phyloP scores from a whole-genome alignment of 2,888 invertebrate species.

The Eretmocerus hayati region DNA sequence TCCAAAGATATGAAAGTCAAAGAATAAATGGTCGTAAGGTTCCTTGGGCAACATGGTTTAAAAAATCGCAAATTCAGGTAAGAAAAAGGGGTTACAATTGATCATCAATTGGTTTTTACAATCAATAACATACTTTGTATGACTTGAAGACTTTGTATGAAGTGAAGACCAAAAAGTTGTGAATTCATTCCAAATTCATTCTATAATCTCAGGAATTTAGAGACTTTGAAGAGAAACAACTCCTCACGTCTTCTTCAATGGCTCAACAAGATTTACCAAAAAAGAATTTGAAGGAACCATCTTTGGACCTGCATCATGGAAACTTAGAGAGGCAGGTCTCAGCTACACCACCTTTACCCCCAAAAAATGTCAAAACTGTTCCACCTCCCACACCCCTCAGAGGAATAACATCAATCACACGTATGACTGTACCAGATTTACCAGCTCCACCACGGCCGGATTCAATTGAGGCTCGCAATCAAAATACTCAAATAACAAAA shows the following conservation, averaged over 20 bases:
- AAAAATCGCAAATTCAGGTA: conserved; percentile 39
- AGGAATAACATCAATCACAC: conserved; percentile 38
- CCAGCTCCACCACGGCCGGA: conserved; percentile 44
- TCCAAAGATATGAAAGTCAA: conserved; percentile 73
- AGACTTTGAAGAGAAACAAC: conserved; percentile 36
- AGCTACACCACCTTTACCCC: conserved; percentile 44
- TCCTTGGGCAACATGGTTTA: conserved; percentile 60
- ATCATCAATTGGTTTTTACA: conserved; percentile 7
- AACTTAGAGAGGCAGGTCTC: conserved; percentile 32
- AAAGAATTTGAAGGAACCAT: too few relatives aligned
- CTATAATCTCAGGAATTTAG: conserved; percentile 30
- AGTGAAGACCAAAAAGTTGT: not conserved
- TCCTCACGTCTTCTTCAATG: too few relatives aligned
- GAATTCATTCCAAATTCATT: not conserved
- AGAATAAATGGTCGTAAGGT: conserved; percentile 64
- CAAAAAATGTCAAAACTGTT: conserved; percentile 38
- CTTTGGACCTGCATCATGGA: conserved; percentile 5
- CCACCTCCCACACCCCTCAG: conserved; percentile 43
- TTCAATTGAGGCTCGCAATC: conserved; percentile 28
- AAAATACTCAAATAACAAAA: conserved; percentile 10
- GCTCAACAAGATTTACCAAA: too few relatives aligned
- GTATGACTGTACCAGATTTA: conserved; percentile 39
- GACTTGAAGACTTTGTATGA: not conserved
- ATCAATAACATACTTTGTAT: not conserved
- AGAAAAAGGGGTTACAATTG: too few relatives aligned